Evolutionary conservation across 1,140 invertebrate species (phyloP), one percentile per base, ranked within the genome.

Genomic region (Prorops nasuta): DNA sequence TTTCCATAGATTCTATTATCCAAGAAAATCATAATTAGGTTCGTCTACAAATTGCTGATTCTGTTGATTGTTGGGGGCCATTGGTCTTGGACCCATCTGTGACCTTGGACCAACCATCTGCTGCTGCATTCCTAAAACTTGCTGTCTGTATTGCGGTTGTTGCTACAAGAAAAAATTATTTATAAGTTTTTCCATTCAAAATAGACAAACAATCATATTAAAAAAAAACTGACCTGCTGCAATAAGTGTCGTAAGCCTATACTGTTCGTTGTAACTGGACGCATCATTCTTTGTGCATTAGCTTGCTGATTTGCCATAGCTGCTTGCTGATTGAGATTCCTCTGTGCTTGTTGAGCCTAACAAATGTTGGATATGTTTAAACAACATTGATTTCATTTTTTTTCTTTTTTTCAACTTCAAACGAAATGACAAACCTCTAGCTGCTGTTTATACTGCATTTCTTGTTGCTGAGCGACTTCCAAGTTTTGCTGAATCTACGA

Each of bases 401-500:
- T n/a, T n/a, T n/a, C n/a, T n/a, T n/a, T n/a, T n/a, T n/a, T n/a
- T n/a, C n/a, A n/a, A n/a, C n/a, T n/a, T n/a, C n/a, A n/a, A n/a
- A n/a, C n/a, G n/a, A 39, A 53, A 37, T 39, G 16, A 67, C 72
- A 68, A 61, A 84, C 86, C 78, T 88, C 86, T 9, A 88, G 63
- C 58, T 87, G 84, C 58, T 87, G 84, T 64, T 87, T 86, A 54
- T 84, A 89, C 52, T 90, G 87, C 74, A 84, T 80, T 64, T 90
- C 88, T 63, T 89, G 86, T 59, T 88, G 86, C 58, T 91, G 88
- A 0, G 87, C 87, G 14, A 85, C 83, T 67, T 90, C 87, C 38
- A 91, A 74, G 56, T 81, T 85, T 71, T 87, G 83, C 64, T 88
- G 84, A 54, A 88, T 76, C 71, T 88, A 80, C 34, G 59, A 62